These are phyloP conservation scores for Agapornis canus DNA, from an alignment of 2,797 vertebrate genomes.

Conservation along the genomic window DNA sequence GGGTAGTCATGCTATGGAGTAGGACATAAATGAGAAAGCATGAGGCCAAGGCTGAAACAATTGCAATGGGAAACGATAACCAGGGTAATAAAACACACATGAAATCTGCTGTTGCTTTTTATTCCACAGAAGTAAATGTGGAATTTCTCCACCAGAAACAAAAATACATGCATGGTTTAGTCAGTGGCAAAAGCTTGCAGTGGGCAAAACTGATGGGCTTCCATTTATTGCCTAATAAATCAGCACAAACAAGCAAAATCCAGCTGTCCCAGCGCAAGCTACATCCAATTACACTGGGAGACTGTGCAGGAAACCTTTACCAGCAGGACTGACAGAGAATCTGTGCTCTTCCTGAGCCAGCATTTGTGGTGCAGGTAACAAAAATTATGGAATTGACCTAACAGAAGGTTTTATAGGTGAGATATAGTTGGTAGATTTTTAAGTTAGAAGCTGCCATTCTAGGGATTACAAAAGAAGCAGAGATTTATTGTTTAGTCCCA, in stretches of 20 bases:
- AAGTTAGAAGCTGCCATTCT: not conserved
- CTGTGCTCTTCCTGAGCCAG: not conserved
- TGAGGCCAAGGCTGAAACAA: not conserved
- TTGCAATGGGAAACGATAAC: not conserved
- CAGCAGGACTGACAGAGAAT: not conserved
- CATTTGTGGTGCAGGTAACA: too few species aligned
- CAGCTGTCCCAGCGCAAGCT: not conserved
- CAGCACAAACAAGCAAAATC: not conserved
- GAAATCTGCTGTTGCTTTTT: not conserved
- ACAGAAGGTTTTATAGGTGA: not conserved
- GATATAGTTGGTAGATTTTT: not conserved
- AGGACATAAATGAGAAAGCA: not conserved
- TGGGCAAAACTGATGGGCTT: not conserved
- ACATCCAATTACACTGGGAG: not conserved
- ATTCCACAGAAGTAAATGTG: not conserved
- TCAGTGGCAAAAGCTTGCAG: not conserved
- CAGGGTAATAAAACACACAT: not conserved
- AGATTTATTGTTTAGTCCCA: not conserved
- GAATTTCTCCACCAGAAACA: not conserved
- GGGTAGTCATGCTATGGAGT: not conserved
- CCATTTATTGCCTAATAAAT: not conserved
- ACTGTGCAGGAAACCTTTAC: not conserved
- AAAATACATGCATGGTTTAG: fast-evolving
- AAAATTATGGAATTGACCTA: not conserved
- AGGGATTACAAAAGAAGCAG: not conserved